Percentiles rank a stretch among this genome's conserved stretches.
These are phyloP conservation scores for Drepanosiphum platanoidis DNA, from an alignment of 2,888 invertebrate genomes.

Conservation along the genomic window DNA sequence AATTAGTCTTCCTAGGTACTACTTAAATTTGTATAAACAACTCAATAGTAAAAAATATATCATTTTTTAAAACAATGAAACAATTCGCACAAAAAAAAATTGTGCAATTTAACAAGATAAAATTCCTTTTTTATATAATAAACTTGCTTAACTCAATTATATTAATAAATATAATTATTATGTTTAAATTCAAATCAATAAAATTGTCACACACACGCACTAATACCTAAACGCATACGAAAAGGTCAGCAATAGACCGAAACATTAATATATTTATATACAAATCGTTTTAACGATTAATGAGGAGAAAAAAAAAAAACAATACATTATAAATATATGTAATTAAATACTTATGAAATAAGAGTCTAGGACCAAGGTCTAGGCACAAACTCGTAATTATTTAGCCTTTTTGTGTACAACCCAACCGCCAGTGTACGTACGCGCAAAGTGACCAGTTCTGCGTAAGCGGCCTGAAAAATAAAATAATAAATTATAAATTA, in stretches of 20 bases:
- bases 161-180: constrained; percentile 54
- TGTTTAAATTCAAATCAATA: constrained; percentile 53
- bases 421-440: constrained; percentile 84
- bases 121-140: constrained; percentile 61
- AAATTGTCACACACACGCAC: constrained; percentile 56
- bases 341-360: constrained; percentile 53
- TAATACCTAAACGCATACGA: constrained; percentile 51
- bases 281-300: constrained; percentile 48
- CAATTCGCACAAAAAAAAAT: constrained; percentile 57
- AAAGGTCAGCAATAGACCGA: constrained; percentile 22
- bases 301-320: constrained; percentile 51
- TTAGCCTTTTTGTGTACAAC: constrained; percentile 64
- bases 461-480: constrained; percentile 75
- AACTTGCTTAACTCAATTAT: constrained; percentile 53
- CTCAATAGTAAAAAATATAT: constrained; percentile 62
- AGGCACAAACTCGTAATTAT: constrained; percentile 55
- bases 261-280: constrained; percentile 51
- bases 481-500: constrained; percentile 30
- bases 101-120: constrained; percentile 60
- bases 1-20: constrained; percentile 52
- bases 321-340: constrained; percentile 42
- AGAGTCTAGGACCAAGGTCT: constrained; percentile 62
- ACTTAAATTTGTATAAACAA: constrained; percentile 54
- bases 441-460: constrained; percentile 81
- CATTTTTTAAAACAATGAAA: constrained; percentile 58